phyloP scores from a whole-genome alignment of 2,113 vertebrate species.

The Scalopus aquaticus region DNA sequence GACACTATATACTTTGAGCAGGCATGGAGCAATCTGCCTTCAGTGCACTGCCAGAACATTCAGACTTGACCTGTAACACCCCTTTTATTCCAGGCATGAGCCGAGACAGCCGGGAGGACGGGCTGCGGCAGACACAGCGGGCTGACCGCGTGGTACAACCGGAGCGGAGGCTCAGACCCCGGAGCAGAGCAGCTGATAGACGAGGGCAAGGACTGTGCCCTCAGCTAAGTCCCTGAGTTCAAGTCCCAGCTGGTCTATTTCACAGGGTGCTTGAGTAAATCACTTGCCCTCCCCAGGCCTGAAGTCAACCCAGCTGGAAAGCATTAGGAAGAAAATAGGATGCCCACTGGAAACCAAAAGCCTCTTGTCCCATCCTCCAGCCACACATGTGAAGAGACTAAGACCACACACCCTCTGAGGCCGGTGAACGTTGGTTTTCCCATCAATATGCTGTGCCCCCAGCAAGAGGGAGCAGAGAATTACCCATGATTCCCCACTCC shows the following conservation, averaged over 20 bases:
- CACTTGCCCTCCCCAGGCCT: neutral
- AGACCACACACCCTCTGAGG: neutral
- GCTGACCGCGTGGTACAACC: neutral
- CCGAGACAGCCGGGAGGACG: neutral
- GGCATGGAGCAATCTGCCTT: conserved; percentile 34
- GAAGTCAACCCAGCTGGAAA: conserved; percentile 47
- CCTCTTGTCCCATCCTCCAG: neutral
- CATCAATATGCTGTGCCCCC: neutral
- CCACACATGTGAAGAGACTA: neutral
- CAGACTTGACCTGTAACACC: conserved; percentile 53
- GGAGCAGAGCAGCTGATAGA: neutral
- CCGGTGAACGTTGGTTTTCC: neutral
- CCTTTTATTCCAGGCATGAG: conserved; percentile 46
- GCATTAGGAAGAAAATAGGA: conserved; percentile 8
- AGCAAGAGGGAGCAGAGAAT: neutral
- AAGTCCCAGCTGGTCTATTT: conserved; percentile 34
- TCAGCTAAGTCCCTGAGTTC: neutral
- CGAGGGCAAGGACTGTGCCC: neutral
- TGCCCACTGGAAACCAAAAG: neutral
- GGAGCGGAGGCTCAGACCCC: neutral
- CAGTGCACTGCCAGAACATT: conserved; percentile 1
- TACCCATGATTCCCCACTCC: neutral
- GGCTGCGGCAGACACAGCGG: neutral
- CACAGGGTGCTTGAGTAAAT: neutral
- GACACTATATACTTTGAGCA: conserved; percentile 13